Evolutionary conservation across 2,888 invertebrate genomes (phyloP), one percentile per base, ranked within the genome.

Genomic region (Lasioglossum malachurum): DNA sequence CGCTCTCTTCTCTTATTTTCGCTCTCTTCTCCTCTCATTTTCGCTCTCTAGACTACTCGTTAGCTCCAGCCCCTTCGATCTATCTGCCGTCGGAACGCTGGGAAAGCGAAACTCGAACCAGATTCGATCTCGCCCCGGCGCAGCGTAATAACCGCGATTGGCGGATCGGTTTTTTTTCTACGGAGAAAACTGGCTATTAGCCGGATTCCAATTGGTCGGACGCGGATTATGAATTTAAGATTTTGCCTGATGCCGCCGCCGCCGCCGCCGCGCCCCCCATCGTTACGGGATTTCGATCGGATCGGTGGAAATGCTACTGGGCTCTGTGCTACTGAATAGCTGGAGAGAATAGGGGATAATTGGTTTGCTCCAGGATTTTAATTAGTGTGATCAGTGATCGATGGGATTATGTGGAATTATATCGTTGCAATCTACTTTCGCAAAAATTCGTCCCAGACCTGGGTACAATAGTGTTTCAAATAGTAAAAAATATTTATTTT

Each of bases 151-250:
- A 46, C 27, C 12, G 19, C 67, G 35, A 41, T 67, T 35, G 69
- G 57, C 35, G 23, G 35, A 23, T 35, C 23, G 10, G 35, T 8
- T n/a, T 35, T 23, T 69, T 69, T 74, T 16, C 44, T 23, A 53
- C 19, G 19, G 2, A n/a, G 35, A 35, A 35, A 27, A 74, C 49
- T 69, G 35, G 49, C 67, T 78, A 53, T 67, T 19, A 60, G 49
- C 31, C 0, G 31, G 49, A 16, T 12, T n/a, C 76, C 76, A 72
- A 67, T 78, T 69, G 69, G 49, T 38, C 38, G 35, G 4, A 27
- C 31, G 27, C 16, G 38, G 64, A 60, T 44, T 73, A 79, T 73
- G 79, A 79, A 64, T 79, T 64, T 44, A 60, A 71, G 72, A 78
- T 53, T 19, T 57, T 53, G 19, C 16, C 60, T 10, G 27, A 27